Base-by-base conservation (phyloP, 2,797 vertebrate genomes). In the Tragopan temminckii region DNA sequence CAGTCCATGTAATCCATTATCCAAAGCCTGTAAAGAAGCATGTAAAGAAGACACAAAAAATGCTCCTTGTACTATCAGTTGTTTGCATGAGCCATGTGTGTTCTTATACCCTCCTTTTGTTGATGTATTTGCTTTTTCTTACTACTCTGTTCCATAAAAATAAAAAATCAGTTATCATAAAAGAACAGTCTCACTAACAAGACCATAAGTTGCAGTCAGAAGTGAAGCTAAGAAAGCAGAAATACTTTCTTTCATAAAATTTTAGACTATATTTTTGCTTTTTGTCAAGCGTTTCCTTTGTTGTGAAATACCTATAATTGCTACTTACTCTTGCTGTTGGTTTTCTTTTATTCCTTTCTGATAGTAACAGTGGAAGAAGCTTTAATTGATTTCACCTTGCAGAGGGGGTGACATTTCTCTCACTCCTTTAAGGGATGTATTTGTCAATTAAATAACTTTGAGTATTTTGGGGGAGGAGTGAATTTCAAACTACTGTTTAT, bases 371-470 rank as follows among this genome's bases (percentile, higher is more conserved):
- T 29, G 77, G 88, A 68, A 85, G 88, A 68, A 85, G 64, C 74
- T 89, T 90, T 94, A 97, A 97, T 97, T 97, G 92, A 91, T 90
- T 94, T 97, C 96, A 85, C 91, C 88, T 94, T 89, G 62, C 48
- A 76, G 40, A 66, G 48, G 25, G 43, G 82, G 36, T 93, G 94
- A 95, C 93, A 94, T 25, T 69, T 89, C 61, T 79, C 53, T 80
- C 24, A 46, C 33, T 83, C 50, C 69, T 80, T 43, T 76, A 88
- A 90, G 57, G 68, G 52, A 80, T 78, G 27, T 77, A 82, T 85
- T 95, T 91, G 85, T 97, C 96, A 95, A 83, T 96, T 96, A 96
- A 95, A 90, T 77, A 5, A 36, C 45, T 66, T 78, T 72, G 78
- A 96, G 90, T 94, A 91, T 95, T 84, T 96, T 83, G 87, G 93